Evolutionary conservation across 35 echinoderm and acorn worm genomes (phyloP).

Genomic region (Patiria miniata): DNA sequence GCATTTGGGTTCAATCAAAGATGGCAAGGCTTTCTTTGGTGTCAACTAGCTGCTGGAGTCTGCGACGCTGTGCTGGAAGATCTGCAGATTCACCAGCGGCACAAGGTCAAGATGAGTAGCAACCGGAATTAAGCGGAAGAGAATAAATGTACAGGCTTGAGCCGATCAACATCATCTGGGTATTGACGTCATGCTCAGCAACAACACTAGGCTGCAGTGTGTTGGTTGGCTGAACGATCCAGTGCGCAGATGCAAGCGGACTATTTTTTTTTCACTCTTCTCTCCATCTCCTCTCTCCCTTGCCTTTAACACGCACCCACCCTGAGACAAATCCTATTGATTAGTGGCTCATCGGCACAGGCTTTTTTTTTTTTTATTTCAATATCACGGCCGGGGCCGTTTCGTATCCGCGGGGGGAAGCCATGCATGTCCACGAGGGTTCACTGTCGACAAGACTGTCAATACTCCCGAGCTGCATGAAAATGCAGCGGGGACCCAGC

Average conservation of each 20-base stretch:
- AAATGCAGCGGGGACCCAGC: background rate
- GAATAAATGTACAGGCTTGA: background rate
- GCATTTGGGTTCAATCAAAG: background rate
- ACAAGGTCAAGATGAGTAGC: background rate
- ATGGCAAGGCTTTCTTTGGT: no score
- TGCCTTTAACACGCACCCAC: background rate
- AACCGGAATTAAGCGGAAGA: no score
- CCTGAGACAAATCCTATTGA: conserved; percentile 28
- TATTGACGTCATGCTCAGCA: background rate
- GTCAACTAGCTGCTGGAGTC: no score
- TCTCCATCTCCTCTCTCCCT: background rate
- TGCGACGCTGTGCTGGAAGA: background rate
- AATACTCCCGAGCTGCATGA: background rate
- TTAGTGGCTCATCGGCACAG: conserved; percentile 7
- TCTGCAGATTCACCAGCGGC: background rate
- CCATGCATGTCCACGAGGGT: background rate
- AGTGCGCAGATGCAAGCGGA: conserved; percentile 1
- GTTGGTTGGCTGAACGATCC: background rate
- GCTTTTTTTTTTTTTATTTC: conserved; percentile 6
- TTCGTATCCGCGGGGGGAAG: background rate
- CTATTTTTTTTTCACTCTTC: background rate
- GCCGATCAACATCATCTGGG: conserved; percentile 10
- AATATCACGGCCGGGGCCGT: background rate
- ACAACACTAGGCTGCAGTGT: background rate
- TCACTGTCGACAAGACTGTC: background rate